These are phyloP conservation scores for Prenolepis imparis DNA, from an alignment of 2,888 invertebrate genomes.

Conservation along the genomic window DNA sequence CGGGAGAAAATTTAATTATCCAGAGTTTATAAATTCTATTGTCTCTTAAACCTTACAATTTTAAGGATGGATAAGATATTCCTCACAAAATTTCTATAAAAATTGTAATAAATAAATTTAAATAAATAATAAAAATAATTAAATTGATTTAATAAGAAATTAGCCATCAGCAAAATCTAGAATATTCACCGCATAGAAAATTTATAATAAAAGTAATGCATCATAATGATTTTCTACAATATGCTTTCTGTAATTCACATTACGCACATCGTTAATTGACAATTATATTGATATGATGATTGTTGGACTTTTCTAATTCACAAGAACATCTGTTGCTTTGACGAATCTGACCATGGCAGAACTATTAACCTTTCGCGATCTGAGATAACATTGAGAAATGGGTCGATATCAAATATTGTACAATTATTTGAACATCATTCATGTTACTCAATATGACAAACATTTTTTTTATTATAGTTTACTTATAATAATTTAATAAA, in stretches of 20 bases:
- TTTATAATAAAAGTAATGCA: background rate
- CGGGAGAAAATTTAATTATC: slow-evolving; percentile 23
- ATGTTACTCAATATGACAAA: background rate
- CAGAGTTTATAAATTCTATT: background rate
- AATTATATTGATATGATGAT: slow-evolving; percentile 7
- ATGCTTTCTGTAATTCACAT: background rate
- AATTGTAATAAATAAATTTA: background rate
- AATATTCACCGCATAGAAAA: background rate
- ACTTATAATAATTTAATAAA: background rate
- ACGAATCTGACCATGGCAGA: slow-evolving; percentile 9
- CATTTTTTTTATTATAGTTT: background rate
- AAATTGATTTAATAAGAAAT: background rate
- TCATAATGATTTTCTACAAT: background rate
- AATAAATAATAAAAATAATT: background rate
- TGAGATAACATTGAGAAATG: slow-evolving; percentile 34
- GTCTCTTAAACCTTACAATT: slow-evolving; percentile 12
- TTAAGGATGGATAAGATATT: background rate
- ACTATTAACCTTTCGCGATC: slow-evolving; percentile 32
- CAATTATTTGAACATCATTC: slow-evolving; percentile 18
- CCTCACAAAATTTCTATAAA: background rate
- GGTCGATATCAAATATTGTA: slow-evolving; percentile 23
- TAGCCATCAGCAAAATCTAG: background rate
- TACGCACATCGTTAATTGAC: background rate
- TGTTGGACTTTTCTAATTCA: slow-evolving; percentile 8
- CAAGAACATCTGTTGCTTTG: background rate